Conservation (phyloP, 1,140 invertebrate genomes). For the Teleopsis dalmanni region DNA sequence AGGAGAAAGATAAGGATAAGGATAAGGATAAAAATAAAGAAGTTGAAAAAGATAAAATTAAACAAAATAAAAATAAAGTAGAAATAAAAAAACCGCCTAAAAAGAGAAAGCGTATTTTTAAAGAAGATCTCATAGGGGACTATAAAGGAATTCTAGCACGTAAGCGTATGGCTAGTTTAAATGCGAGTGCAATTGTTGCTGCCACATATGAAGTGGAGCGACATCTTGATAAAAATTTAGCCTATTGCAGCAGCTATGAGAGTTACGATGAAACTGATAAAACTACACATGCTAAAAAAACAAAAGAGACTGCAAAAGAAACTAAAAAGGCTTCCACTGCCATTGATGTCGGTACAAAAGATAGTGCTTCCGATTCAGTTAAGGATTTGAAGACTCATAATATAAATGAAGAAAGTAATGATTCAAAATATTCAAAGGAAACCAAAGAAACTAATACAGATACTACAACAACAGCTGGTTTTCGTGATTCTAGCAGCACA, state of each 20-base stretch:
- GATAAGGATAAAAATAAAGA: constrained; percentile 16
- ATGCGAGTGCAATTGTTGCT: constrained; percentile 84
- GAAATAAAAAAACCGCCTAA: constrained; percentile 31
- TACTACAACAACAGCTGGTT: constrained; percentile 28
- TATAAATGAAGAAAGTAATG: constrained; percentile 38
- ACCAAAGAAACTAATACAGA: constrained; percentile 52
- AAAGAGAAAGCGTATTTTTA: constrained; percentile 50
- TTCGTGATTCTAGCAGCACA: constrained; percentile 29
- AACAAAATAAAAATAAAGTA: constrained; percentile 14
- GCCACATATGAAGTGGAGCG: constrained; percentile 77
- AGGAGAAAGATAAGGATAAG: constrained; percentile 13
- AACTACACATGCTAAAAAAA: constrained; percentile 8
- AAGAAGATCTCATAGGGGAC: constrained; percentile 64
- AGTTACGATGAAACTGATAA: constrained; percentile 33
- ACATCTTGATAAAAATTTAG: constrained; percentile 38
- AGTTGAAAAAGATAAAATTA: constrained; percentile 22
- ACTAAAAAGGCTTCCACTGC: not conserved
- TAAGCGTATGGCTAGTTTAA: constrained; percentile 87
- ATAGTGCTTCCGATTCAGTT: constrained; percentile 6
- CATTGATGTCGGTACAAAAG: not conserved
- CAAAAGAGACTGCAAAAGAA: constrained; percentile 9
- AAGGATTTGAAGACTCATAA: constrained; percentile 13
- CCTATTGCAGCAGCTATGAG: constrained; percentile 46
- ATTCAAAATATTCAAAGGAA: constrained; percentile 49
- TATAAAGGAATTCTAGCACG: constrained; percentile 79